phyloP scores from a whole-genome alignment of 2,113 vertebrate species.

The Nothocercus julius region DNA sequence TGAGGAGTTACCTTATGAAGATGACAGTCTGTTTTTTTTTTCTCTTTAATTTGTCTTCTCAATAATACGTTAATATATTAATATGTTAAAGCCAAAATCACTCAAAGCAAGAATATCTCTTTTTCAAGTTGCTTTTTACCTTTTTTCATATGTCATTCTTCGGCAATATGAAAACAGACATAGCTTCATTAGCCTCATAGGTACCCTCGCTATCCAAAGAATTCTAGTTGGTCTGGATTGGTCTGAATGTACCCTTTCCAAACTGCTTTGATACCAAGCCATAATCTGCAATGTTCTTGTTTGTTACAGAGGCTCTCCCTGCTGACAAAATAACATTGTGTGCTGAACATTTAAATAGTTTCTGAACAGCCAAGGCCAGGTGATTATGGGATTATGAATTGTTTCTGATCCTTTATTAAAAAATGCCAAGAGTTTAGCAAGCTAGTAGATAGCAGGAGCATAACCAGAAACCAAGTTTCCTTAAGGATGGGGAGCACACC shows the following conservation, averaged over 20 bases:
- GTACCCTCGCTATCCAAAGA: background rate
- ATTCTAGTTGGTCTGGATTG: background rate
- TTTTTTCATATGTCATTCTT: background rate
- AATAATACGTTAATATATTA: background rate
- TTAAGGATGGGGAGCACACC: background rate
- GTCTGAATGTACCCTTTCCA: background rate
- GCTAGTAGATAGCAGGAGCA: background rate
- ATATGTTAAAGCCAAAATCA: background rate
- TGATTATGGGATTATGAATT: constrained; percentile 19
- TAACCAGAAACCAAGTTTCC: background rate
- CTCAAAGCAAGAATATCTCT: background rate
- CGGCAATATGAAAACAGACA: background rate
- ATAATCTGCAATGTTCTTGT: constrained; percentile 13
- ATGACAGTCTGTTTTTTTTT: background rate
- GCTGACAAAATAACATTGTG: background rate
- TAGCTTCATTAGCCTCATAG: background rate
- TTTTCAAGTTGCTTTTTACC: background rate
- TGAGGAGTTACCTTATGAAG: background rate
- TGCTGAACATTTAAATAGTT: constrained; percentile 12
- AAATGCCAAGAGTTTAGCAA: background rate
- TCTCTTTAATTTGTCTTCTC: constrained; percentile 3
- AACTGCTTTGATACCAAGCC: constrained; percentile 43
- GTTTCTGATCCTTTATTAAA: constrained; percentile 11
- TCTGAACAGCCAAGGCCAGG: background rate
- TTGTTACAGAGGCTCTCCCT: background rate